phyloP scores from a whole-genome alignment of 2,797 vertebrate genomes.

The Anolis apletophallus region DNA sequence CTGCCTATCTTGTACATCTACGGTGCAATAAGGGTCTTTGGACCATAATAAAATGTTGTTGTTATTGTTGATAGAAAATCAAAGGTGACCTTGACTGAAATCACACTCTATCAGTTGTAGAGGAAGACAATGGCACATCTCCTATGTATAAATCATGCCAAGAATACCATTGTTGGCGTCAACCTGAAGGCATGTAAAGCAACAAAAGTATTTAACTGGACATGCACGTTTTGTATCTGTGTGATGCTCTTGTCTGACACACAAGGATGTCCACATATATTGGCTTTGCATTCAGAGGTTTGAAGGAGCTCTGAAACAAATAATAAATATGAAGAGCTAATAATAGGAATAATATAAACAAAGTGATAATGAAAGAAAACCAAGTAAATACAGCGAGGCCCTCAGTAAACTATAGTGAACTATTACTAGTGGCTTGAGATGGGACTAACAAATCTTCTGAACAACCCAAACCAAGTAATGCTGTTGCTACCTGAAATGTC shows the following conservation, averaged over 20 bases:
- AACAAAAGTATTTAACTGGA: background rate
- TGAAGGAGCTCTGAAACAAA: background rate
- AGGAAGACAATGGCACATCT: no score
- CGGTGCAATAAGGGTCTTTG: no score
- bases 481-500: no score
- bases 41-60: no score
- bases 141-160: no score
- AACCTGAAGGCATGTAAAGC: background rate
- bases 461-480: background rate
- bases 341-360: no score
- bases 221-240: background rate
- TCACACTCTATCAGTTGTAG: no score
- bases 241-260: background rate
- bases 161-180: no score
- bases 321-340: background rate
- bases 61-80: no score
- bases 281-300: background rate
- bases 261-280: background rate
- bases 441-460: background rate
- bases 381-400: no score
- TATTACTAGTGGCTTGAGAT: background rate
- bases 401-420: background rate
- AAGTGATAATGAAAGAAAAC: constrained; percentile 1
- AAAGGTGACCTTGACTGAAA: no score
- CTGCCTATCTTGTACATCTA: no score